phyloP scores from a whole-genome alignment of 1,140 invertebrate genomes.

The Epicauta chinensis region DNA sequence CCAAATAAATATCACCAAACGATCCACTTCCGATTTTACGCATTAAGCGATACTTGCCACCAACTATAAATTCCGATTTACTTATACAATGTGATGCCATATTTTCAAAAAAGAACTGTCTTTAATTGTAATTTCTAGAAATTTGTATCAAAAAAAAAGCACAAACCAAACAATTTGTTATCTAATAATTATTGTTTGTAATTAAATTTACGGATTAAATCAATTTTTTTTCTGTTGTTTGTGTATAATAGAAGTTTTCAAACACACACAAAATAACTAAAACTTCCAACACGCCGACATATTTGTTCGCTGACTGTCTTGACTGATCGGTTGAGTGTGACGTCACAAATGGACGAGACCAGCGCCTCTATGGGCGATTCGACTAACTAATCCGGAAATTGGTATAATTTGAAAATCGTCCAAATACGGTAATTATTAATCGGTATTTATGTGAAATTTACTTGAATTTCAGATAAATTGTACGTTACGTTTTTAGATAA shows the following conservation, averaged over 20 bases:
- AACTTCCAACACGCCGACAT: conserved; percentile 42
- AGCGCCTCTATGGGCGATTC: too few species aligned
- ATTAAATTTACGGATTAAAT: conserved; percentile 20
- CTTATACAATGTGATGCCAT: conserved; percentile 33
- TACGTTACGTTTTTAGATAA: too few species aligned
- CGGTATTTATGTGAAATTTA: too few species aligned
- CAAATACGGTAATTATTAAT: too few species aligned
- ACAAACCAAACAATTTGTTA: too few species aligned
- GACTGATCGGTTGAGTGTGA: conserved; percentile 40
- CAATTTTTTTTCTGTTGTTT: too few species aligned
- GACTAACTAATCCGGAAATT: too few species aligned
- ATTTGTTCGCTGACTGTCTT: conserved; percentile 28
- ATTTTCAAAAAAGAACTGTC: conserved; percentile 29
- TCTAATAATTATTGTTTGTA: conserved; percentile 22
- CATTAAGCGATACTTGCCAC: conserved; percentile 89
- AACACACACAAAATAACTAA: conserved; percentile 39
- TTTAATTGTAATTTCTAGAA: conserved; percentile 18
- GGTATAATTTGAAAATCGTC: too few species aligned
- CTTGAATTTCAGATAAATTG: too few species aligned
- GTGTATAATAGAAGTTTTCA: conserved; percentile 36
- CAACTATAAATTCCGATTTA: conserved; percentile 57
- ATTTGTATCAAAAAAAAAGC: conserved; percentile 6
- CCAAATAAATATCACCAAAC: conserved; percentile 98
- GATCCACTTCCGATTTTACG: conserved; percentile 97
- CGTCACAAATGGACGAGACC: too few species aligned